Evolutionary conservation across 2,797 vertebrate species (phyloP).

Genomic region (Gallinago stenura): DNA sequence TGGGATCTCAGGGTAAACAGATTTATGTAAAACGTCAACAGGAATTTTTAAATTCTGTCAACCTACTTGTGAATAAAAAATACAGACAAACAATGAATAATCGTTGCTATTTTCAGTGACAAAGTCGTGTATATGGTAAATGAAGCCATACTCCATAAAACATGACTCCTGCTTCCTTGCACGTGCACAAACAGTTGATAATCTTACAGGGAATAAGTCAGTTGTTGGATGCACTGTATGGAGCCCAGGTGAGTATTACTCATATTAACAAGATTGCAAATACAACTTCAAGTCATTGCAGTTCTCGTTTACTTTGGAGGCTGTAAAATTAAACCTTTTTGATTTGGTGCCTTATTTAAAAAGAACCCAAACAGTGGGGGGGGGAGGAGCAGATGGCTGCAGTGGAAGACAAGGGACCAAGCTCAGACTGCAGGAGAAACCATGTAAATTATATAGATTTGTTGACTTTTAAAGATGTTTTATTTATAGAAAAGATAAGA

Average conservation of each 20-base stretch:
- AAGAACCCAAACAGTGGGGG: not conserved
- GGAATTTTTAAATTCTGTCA: not conserved
- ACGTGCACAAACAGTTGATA: not conserved
- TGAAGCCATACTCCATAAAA: not conserved
- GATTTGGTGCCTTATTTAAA: not conserved
- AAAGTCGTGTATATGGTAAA: not conserved
- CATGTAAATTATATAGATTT: not conserved
- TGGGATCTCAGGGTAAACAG: not conserved
- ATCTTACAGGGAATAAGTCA: not conserved
- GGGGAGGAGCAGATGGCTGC: not conserved
- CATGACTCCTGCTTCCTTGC: not conserved
- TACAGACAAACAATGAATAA: not conserved
- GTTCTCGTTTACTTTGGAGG: not conserved
- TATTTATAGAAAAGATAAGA: not conserved
- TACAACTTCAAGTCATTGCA: not conserved
- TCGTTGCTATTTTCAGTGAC: not conserved
- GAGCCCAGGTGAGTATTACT: not conserved
- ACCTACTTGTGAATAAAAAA: not conserved
- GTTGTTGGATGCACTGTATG: not conserved
- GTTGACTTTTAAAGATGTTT: not conserved
- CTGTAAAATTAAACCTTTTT: not conserved
- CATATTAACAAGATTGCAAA: not conserved
- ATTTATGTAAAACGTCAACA: not conserved
- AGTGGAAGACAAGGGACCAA: not conserved
- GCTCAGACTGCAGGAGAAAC: not conserved